Conservation (phyloP, 2,113 vertebrate species). For the Ammodytes dubius region DNA sequence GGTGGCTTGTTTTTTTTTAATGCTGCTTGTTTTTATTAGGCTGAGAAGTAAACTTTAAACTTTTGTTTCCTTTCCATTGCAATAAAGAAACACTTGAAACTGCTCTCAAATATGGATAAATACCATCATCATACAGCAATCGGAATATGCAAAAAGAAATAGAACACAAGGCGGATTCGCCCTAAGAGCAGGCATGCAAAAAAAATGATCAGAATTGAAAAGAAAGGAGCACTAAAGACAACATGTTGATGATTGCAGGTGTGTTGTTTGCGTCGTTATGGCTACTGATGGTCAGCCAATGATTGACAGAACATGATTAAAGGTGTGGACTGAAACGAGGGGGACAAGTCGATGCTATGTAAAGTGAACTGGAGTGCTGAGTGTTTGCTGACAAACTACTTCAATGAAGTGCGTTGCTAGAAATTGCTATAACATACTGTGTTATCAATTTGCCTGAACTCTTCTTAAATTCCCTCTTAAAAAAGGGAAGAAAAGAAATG, state of each 20-base stretch:
- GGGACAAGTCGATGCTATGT: slow-evolving; percentile 67
- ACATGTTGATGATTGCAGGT: slow-evolving; percentile 59
- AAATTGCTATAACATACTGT: slow-evolving; percentile 75
- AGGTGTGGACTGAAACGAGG: slow-evolving; percentile 58
- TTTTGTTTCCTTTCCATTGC: slow-evolving; percentile 54
- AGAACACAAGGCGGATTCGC: slow-evolving; percentile 90
- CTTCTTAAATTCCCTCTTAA: slow-evolving; percentile 68
- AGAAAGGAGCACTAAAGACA: slow-evolving; percentile 79
- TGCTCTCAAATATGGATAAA: slow-evolving; percentile 82
- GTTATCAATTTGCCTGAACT: slow-evolving; percentile 71
- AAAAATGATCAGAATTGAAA: slow-evolving; percentile 64
- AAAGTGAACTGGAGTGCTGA: slow-evolving; percentile 82
- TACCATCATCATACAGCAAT: slow-evolving; percentile 89
- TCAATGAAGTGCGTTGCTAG: slow-evolving; percentile 64
- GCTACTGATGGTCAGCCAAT: slow-evolving; percentile 73
- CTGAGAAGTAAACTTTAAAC: slow-evolving; percentile 72
- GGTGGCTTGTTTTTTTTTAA: slow-evolving; percentile 51
- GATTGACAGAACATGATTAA: slow-evolving; percentile 54
- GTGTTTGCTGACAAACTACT: slow-evolving; percentile 77
- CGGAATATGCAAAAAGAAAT: slow-evolving; percentile 86
- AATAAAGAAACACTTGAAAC: slow-evolving; percentile 78
- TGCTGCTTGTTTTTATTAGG: slow-evolving; percentile 30
- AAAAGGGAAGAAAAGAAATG: slow-evolving; percentile 73
- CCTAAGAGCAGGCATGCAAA: slow-evolving; percentile 86
- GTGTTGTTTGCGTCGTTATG: slow-evolving; percentile 62